A percentile compares a stretch with the other conserved stretches of the same genome.
These are phyloP conservation scores for Hypena proboscidalis DNA, from an alignment of 2,888 invertebrate species.

Conservation along the genomic window DNA sequence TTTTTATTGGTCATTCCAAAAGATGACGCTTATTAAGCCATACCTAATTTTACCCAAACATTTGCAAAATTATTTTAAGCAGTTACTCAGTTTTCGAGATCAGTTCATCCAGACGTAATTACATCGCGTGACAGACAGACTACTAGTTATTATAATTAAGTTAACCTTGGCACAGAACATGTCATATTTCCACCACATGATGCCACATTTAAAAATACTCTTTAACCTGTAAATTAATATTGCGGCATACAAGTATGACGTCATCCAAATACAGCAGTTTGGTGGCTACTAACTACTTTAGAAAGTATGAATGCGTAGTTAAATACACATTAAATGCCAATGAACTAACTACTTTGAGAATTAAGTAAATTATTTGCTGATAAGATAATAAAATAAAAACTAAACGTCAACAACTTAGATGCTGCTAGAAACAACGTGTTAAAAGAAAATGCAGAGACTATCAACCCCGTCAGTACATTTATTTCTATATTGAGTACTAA, in stretches of 20 bases:
- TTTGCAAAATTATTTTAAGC: too few species aligned
- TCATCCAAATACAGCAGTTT: not conserved
- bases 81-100: too few species aligned
- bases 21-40: too few species aligned
- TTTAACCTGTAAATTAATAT: not conserved
- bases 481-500: conserved; percentile 16
- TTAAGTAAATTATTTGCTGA: conserved; percentile 10
- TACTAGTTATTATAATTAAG: conserved; percentile 18
- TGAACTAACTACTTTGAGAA: conserved; percentile 5
- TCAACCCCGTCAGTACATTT: conserved; percentile 19
- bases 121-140: conserved; percentile 2
- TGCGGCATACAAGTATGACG: not conserved
- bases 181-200: conserved; percentile 32
- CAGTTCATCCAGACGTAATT: too few species aligned
- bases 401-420: conserved; percentile 18
- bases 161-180: conserved; percentile 36
- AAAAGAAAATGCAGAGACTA: conserved; percentile 17
- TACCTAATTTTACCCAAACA: too few species aligned
- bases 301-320: conserved; percentile 14
- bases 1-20: too few species aligned
- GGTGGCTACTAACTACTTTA: not conserved
- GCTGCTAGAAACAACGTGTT: conserved; percentile 14
- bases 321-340: conserved; percentile 3
- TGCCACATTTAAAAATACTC: conserved; percentile 29
- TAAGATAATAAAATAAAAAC: conserved; percentile 14